A percentile compares a stretch with the other conserved stretches of the same genome.
phyloP scores from a whole-genome alignment of 2,888 invertebrate genomes.

The Temnothorax unifasciatus region DNA sequence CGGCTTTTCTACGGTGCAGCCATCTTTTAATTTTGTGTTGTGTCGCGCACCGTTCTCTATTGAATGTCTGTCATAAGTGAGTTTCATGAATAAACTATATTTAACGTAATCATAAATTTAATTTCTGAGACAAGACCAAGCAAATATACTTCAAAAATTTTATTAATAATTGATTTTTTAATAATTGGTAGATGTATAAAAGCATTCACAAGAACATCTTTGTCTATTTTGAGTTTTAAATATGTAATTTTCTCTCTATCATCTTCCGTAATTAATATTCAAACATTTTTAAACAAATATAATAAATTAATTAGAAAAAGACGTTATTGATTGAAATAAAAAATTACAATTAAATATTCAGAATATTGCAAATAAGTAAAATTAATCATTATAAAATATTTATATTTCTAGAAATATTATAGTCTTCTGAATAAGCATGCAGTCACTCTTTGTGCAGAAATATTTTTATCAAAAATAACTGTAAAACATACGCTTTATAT shows the following conservation, averaged over 20 bases:
- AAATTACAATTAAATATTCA: neutral
- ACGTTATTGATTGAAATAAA: neutral
- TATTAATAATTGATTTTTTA: neutral
- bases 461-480: neutral
- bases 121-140: neutral
- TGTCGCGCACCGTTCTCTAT: neutral
- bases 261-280: neutral
- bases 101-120: neutral
- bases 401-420: neutral
- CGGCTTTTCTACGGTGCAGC: constrained; percentile 42
- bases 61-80: neutral
- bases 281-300: neutral
- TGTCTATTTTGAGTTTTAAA: neutral
- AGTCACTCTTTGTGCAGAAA: neutral
- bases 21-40: constrained; percentile 29
- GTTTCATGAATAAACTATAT: neutral
- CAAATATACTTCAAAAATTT: neutral
- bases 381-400: neutral
- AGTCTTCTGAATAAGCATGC: neutral
- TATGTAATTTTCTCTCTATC: neutral
- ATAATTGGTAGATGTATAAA: neutral
- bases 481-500: neutral
- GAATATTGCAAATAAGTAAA: neutral
- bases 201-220: neutral
- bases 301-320: neutral